Conservation (phyloP, 1,140 invertebrate genomes). For the Cecropterus lyciades region DNA sequence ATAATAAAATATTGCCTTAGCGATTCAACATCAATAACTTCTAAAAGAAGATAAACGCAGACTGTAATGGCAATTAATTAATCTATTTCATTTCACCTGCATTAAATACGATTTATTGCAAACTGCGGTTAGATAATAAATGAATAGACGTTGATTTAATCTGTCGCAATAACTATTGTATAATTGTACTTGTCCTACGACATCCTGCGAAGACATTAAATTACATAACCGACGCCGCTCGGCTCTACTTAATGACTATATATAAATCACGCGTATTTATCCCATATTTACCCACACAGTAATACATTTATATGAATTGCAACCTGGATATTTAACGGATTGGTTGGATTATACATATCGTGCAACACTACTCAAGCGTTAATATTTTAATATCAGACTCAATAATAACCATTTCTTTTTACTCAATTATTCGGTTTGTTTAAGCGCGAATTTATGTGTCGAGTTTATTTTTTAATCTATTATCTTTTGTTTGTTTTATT, state of each 20-base stretch:
- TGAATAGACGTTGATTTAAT: conserved; percentile 32
- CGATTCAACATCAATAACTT: conserved; percentile 5
- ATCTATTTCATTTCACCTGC: conserved; percentile 23
- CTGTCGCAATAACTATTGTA: conserved; percentile 33
- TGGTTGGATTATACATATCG: too few relatives aligned
- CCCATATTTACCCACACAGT: conserved; percentile 15
- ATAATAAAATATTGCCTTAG: too few relatives aligned
- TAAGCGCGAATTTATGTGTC: too few relatives aligned
- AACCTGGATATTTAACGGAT: too few relatives aligned
- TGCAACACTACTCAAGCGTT: too few relatives aligned
- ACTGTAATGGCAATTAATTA: conserved; percentile 23
- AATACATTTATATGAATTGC: conserved; percentile 1
- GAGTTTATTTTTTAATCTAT: too few relatives aligned
- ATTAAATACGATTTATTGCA: conserved; percentile 25
- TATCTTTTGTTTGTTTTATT: too few relatives aligned
- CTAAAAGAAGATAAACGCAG: conserved; percentile 10
- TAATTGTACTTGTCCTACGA: conserved; percentile 25
- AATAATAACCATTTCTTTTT: too few relatives aligned
- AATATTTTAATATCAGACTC: too few relatives aligned
- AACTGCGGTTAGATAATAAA: conserved; percentile 26
- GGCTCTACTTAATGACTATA: conserved; percentile 13
- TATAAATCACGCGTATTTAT: conserved; percentile 30
- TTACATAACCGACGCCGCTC: conserved; percentile 27
- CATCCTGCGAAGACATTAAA: conserved; percentile 29
- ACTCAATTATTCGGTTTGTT: too few relatives aligned